phyloP scores from a whole-genome alignment of 2,113 vertebrate species.

The Mystacornis crossleyi region DNA sequence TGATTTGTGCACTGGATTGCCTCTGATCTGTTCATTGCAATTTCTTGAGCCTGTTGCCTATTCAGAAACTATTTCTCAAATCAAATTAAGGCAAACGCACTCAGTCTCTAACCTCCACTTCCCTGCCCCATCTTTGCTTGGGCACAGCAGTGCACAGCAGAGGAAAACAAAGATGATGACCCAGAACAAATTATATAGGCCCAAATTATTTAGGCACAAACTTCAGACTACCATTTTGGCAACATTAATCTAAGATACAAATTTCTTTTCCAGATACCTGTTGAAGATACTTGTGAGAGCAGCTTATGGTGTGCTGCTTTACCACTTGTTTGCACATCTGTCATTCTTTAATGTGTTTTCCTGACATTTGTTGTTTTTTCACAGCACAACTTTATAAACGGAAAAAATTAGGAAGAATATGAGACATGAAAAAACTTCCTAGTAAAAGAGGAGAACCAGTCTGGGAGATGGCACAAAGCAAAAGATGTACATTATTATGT shows the following conservation, averaged over 20 bases:
- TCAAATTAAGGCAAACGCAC: background rate
- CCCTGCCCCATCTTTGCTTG: background rate
- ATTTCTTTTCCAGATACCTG: background rate
- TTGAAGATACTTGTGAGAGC: background rate
- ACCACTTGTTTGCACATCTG: background rate
- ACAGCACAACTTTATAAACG: background rate
- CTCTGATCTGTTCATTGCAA: background rate
- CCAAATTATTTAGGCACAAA: background rate
- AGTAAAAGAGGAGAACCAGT: background rate
- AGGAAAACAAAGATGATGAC: background rate
- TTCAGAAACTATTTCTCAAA: background rate
- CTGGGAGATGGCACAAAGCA: background rate
- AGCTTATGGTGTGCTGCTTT: background rate
- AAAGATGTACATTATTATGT: background rate
- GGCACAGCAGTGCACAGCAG: background rate
- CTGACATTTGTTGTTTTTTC: background rate
- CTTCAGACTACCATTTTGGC: background rate
- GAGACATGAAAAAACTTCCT: background rate
- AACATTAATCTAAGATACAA: background rate
- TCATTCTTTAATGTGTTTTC: background rate
- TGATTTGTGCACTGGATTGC: background rate
- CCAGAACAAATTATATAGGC: background rate
- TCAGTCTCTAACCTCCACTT: background rate
- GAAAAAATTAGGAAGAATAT: background rate
- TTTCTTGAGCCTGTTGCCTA: background rate